phyloP scores from a whole-genome alignment of 2,888 invertebrate species.

The Rugalucina vietnamica region DNA sequence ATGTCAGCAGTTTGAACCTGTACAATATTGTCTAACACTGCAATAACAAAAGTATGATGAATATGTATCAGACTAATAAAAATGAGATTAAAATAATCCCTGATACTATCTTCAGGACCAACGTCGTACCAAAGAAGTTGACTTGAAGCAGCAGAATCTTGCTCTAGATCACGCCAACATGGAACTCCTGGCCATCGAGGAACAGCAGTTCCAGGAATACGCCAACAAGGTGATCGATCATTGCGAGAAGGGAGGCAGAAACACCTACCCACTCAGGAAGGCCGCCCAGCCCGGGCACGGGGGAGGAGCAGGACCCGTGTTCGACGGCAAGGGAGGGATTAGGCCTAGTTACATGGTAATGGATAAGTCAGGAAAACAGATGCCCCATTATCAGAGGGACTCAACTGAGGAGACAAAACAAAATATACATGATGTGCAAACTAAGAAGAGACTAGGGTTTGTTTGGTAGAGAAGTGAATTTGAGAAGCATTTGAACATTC shows the following conservation, averaged over 20 bases:
- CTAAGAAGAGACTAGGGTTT: constrained; percentile 82
- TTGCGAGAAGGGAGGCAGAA: constrained; percentile 82
- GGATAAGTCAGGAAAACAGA: constrained; percentile 80
- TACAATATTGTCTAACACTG: no score
- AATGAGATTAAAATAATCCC: no score
- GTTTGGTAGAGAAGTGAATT: constrained; percentile 75
- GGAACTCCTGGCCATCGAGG: constrained; percentile 80
- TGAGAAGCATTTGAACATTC: background rate
- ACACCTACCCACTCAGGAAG: constrained; percentile 81
- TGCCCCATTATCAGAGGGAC: constrained; percentile 80
- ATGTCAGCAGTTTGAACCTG: no score
- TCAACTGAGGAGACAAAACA: constrained; percentile 80
- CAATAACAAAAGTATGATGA: no score
- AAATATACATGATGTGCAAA: constrained; percentile 76
- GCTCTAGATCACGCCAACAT: constrained; percentile 79
- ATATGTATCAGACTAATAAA: no score
- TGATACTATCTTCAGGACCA: constrained; percentile 62
- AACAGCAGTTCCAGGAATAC: constrained; percentile 83
- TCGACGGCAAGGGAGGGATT: constrained; percentile 82
- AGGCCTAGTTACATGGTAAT: constrained; percentile 82
- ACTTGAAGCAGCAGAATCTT: constrained; percentile 63
- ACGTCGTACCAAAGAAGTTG: constrained; percentile 58
- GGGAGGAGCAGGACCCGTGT: constrained; percentile 81
- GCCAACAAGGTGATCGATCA: constrained; percentile 82
- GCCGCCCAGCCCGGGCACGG: constrained; percentile 81